These are phyloP conservation scores for Onychorhynchus coronatus DNA, from an alignment of 2,113 vertebrate species.

Conservation along the genomic window DNA sequence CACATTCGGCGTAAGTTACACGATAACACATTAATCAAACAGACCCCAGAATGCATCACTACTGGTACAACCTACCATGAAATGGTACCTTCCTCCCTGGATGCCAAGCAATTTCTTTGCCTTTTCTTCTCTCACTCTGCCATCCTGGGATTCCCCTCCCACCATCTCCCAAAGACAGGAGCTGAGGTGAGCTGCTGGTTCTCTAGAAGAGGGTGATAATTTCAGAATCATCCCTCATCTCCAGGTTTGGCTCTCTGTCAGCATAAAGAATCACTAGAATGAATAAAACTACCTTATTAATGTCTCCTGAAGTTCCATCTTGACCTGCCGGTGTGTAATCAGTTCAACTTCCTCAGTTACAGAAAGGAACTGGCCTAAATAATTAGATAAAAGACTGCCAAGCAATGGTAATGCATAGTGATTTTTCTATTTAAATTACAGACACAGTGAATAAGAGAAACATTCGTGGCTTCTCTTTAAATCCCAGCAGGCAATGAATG, in stretches of 20 bases:
- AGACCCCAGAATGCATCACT: background rate
- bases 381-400: constrained; percentile 13
- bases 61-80: background rate
- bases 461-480: background rate
- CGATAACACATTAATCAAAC: background rate
- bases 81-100: background rate
- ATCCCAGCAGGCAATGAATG: constrained; percentile 2
- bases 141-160: background rate
- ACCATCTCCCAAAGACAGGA: rapidly evolving
- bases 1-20: rapidly evolving
- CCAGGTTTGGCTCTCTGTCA: background rate
- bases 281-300: background rate
- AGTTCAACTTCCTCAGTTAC: background rate
- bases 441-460: background rate
- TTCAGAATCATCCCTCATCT: background rate
- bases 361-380: background rate
- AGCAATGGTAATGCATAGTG: background rate
- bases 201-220: background rate
- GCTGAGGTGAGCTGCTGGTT: background rate
- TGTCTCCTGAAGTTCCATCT: background rate
- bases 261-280: background rate
- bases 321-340: background rate
- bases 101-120: background rate
- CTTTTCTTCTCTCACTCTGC: background rate
- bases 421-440: constrained; percentile 21